A percentile compares a stretch with the other conserved stretches of the same genome.
Conservation (phyloP, 2,797 vertebrate species). For the Limosa lapponica region DNA sequence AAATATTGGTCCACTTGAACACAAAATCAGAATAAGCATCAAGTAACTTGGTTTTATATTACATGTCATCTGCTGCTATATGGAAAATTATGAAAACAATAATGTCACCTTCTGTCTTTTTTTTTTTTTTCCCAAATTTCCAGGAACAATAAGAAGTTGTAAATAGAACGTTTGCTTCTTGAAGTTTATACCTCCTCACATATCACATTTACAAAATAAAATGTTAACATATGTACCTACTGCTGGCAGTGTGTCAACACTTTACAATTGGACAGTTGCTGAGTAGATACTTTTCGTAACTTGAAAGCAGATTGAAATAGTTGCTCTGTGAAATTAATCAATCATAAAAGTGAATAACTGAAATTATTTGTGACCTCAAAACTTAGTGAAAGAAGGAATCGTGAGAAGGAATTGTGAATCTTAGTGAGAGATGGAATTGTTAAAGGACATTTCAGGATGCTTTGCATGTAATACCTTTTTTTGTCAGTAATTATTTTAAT, state of each 20-base stretch:
- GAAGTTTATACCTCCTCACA: not conserved
- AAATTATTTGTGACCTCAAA: not conserved
- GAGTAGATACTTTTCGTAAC: conserved; percentile 21
- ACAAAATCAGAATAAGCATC: not conserved
- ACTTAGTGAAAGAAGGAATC: not conserved
- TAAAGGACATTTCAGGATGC: not conserved
- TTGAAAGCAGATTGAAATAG: not conserved
- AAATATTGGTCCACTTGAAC: not conserved
- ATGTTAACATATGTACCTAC: not conserved
- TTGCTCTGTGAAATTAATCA: conserved; percentile 12
- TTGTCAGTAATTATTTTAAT: not conserved
- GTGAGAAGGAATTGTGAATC: too few species aligned
- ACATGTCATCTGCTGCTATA: not conserved
- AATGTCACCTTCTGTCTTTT: not conserved
- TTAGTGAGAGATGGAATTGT: not conserved
- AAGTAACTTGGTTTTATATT: not conserved
- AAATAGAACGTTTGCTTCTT: not conserved
- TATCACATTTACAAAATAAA: conserved; percentile 15
- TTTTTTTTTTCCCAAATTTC: not conserved
- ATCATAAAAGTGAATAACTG: not conserved
- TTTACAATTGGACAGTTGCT: not conserved
- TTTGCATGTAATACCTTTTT: not conserved
- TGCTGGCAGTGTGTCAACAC: not conserved
- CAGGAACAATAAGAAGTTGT: not conserved
- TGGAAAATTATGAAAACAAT: not conserved